Conservation (phyloP, 92 coral and sea anemone species). For the Muricea muricata region DNA sequence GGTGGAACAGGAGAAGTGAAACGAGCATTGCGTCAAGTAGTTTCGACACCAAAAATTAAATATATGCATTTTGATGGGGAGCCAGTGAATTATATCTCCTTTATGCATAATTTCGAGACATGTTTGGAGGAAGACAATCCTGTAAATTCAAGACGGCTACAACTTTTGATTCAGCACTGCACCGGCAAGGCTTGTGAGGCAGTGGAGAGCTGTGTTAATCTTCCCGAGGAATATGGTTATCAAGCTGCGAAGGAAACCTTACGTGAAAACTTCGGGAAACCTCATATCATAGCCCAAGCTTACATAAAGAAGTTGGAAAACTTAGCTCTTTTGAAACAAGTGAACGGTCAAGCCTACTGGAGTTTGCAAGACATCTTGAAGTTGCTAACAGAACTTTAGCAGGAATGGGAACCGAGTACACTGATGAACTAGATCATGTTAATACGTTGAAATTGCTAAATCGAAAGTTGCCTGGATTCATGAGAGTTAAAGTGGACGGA, state of each 20-base stretch:
- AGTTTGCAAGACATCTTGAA: slow-evolving; percentile 62
- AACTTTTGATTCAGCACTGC: slow-evolving; percentile 71
- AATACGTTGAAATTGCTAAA: slow-evolving; percentile 62
- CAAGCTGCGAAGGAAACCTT: slow-evolving; percentile 60
- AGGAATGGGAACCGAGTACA: slow-evolving; percentile 72
- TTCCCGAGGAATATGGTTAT: slow-evolving; percentile 59
- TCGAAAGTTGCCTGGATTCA: slow-evolving; percentile 66
- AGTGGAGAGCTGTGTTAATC: slow-evolving; percentile 66
- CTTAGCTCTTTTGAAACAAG: slow-evolving; percentile 56
- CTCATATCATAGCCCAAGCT: slow-evolving; percentile 68
- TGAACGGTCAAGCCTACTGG: slow-evolving; percentile 59
- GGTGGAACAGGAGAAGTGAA: neutral
- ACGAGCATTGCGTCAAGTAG: slow-evolving; percentile 52
- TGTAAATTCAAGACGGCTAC: slow-evolving; percentile 60
- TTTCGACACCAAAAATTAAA: slow-evolving; percentile 62
- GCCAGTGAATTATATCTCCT: slow-evolving; percentile 58
- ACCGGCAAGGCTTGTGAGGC: slow-evolving; percentile 73
- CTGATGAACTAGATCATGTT: slow-evolving; percentile 61
- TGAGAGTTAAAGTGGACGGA: slow-evolving; percentile 76
- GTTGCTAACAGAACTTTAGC: slow-evolving; percentile 66
- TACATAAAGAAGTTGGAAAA: slow-evolving; percentile 59
- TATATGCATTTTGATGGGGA: slow-evolving; percentile 70
- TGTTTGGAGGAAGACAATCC: slow-evolving; percentile 57
- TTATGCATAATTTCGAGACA: slow-evolving; percentile 65
- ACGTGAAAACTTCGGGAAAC: slow-evolving; percentile 67